Conservation (phyloP, 2,113 vertebrate genomes). For the Solenodon paradoxus region DNA sequence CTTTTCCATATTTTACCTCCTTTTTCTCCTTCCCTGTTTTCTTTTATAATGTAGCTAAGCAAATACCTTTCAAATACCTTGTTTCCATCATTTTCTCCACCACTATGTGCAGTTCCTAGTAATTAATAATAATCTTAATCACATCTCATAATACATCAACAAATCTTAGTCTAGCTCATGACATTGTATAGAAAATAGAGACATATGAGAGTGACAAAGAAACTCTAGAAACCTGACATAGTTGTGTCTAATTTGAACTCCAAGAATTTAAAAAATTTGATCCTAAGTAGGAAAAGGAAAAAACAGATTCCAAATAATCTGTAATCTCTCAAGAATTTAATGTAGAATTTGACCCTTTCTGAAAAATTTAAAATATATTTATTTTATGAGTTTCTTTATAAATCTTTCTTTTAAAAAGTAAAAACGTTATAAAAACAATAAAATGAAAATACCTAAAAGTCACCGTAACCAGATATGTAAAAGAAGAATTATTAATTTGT, state of each 20-base stretch:
- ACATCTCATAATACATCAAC: background rate
- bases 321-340: background rate
- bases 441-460: background rate
- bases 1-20: background rate
- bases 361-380: background rate
- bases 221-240: background rate
- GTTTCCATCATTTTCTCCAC: background rate
- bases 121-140: conserved; percentile 18
- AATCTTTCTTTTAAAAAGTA: background rate
- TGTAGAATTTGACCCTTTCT: background rate
- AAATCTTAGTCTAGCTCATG: background rate
- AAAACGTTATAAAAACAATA: background rate
- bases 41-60: background rate
- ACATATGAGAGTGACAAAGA: background rate
- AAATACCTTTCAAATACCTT: background rate
- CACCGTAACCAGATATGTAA: background rate
- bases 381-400: background rate
- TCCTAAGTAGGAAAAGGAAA: background rate
- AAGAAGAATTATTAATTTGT: background rate
- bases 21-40: background rate
- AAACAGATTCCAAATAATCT: background rate
- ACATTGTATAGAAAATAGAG: background rate
- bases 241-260: background rate
- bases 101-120: background rate
- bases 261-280: background rate